A percentile compares a stretch with the other conserved stretches of the same genome.
These are phyloP conservation scores for Drosophila niveifrons DNA, from an alignment of 2,888 invertebrate species.

Conservation along the genomic window DNA sequence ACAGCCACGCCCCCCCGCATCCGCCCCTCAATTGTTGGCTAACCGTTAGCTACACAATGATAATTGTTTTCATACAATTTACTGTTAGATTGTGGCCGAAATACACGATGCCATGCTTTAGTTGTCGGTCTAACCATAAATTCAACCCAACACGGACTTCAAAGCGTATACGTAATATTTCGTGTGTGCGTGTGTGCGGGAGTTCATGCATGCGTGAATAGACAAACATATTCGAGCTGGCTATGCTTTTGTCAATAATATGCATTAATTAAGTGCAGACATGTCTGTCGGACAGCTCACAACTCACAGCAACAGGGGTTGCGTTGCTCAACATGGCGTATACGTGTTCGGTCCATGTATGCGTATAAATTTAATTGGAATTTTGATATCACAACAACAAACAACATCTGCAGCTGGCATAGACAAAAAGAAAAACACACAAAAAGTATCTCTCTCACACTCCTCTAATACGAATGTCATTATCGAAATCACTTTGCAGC, in stretches of 20 bases:
- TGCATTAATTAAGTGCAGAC: constrained; percentile 78
- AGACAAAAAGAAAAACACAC: constrained; percentile 17
- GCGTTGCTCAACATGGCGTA: constrained; percentile 30
- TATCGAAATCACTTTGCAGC: constrained; percentile 53
- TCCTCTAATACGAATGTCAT: constrained; percentile 57
- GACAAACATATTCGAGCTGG: constrained; percentile 61
- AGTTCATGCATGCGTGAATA: constrained; percentile 68
- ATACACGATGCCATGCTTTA: constrained; percentile 56
- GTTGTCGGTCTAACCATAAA: constrained; percentile 67
- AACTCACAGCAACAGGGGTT: constrained; percentile 7
- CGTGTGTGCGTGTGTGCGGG: constrained; percentile 28
- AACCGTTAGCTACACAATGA: constrained; percentile 51
- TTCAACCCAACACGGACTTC: constrained; percentile 56
- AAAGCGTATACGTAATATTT: constrained; percentile 55
- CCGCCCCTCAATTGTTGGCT: constrained; percentile 28
- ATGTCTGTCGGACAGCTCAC: constrained; percentile 42
- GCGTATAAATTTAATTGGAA: constrained; percentile 70
- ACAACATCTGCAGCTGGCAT: constrained; percentile 10
- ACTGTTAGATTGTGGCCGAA: constrained; percentile 52
- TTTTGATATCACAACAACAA: constrained; percentile 39
- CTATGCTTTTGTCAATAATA: constrained; percentile 75
- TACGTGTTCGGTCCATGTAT: constrained; percentile 34
- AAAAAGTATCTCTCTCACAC: constrained; percentile 16
- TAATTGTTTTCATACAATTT: constrained; percentile 75
- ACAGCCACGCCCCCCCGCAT: constrained; percentile 32